Evolutionary conservation across 2,888 invertebrate species (phyloP), one percentile per base, ranked within the genome.

Genomic region (Tryphoninae sp.): DNA sequence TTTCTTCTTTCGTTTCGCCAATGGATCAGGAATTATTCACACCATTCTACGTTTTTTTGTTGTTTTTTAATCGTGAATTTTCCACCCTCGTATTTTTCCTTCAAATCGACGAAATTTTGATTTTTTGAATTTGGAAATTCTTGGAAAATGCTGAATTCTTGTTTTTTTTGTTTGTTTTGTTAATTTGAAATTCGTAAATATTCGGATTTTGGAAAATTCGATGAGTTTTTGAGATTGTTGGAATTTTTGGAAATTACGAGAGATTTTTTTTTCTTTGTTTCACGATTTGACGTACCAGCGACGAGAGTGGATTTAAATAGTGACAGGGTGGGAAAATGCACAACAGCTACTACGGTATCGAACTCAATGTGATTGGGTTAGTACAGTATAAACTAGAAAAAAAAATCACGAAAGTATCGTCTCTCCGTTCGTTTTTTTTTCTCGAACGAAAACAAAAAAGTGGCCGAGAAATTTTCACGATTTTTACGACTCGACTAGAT

Each of bases 271-370:
- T 19, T 19, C 19, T n/a, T n/a, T 19, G 19, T 19, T 19, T 11
- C 33, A 33, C 33, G 33, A 33, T 33, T 33, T 33, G 33, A 6
- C 6, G 33, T 33, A 33, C 33, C 82, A 79, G 62, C 72, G 58
- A 76, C 75, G 62, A 73, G 22, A 49, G 72, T 74, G 64, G 76
- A 76, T 26, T 45, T 53, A 61, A 73, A 75, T 40, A 58, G 79
- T 73, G 82, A 72, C 72, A 45, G 82, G 76, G 71, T 33, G 33
- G 72, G 77, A 16, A 55, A 82, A 82, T 82, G 82, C 82, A 82
- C 75, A 82, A 82, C 79, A 82, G 79, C 82, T 82, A 82, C 82
- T 82, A 82, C 82, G 76, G 75, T 82, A 79, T 79, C 72, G 79
- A 82, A 79, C 82, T 83, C 79, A 82, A 84, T 83, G 73, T 76